Evolutionary conservation across 2,888 invertebrate species (phyloP), one percentile per base, ranked within the genome.

Genomic region (Arctia plantaginis): DNA sequence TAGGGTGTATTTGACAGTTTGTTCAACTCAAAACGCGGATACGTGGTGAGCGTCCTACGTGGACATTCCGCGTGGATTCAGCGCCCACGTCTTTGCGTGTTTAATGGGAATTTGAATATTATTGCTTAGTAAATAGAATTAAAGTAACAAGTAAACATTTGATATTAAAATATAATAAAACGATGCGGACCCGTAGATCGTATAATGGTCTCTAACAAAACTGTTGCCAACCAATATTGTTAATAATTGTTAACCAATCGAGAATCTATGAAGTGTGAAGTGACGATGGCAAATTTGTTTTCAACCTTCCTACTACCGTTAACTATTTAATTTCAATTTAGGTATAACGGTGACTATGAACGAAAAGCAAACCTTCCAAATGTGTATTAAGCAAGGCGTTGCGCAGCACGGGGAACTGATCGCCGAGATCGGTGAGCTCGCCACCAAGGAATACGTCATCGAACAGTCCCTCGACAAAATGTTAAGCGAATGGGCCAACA

Each of bases 371-470:
- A 98, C 98, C 20, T 98, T 98, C 90, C 95, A 96, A 73, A 97
- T 97, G 91, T 97, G 98, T 80, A 91, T 98, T 6, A 96, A 97
- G 73, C 96, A 97, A 88, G 98, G 98, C 0, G 96, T 99, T 47
- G 96, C 97, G 64, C 93, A 96, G 0, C 97, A 97, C 88, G 96
- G 96, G 0, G 97, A 96, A 10, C 90, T 96, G 33, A 97, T 99
- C 1, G 94, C 96, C 0, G 97, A 97, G 66, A 97, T 98, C 23
- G 97, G 98, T 0, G 97, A 98, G 78, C 96, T 96, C 3, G 98
- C 98, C 8, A 97, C 96, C 72, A 98, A 98, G 88, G 98, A 99
- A 90, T 97, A 97, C 87, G 96, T 97, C 27, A 98, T 98, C 74
- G 98, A 98, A 88, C 95, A 97, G 89, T 95, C 97, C 0, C 90